phyloP scores from a whole-genome alignment of 2,888 invertebrate species.

The Protophormia terraenovae region DNA sequence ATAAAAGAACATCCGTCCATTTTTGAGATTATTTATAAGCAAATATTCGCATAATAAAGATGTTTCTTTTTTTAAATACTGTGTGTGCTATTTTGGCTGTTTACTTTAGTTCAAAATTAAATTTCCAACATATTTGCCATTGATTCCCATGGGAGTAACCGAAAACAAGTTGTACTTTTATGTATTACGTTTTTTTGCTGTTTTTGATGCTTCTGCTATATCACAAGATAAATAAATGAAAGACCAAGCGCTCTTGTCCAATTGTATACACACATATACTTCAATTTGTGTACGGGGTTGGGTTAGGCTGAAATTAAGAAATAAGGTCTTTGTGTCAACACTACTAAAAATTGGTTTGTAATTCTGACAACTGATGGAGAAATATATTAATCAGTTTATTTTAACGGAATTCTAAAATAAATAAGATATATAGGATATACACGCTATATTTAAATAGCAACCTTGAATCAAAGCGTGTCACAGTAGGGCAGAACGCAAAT shows the following conservation, averaged over 20 bases:
- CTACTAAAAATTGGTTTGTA: no score
- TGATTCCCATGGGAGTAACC: constrained; percentile 26
- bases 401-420: no score
- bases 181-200: background rate
- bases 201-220: background rate
- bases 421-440: no score
- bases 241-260: background rate
- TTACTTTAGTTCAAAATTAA: constrained; percentile 26
- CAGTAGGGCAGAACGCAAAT: no score
- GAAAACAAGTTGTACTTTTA: constrained; percentile 21
- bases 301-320: background rate
- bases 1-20: constrained; percentile 7
- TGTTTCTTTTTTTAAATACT: background rate
- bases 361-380: no score
- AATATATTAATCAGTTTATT: no score
- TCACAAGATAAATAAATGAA: constrained; percentile 4
- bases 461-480: no score
- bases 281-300: background rate
- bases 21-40: constrained; percentile 6
- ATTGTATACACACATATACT: background rate
- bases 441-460: no score
- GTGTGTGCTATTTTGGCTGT: background rate
- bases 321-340: no score
- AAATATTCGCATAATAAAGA: constrained; percentile 46
- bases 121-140: constrained; percentile 29